Evolutionary conservation across 1,140 invertebrate species (phyloP), one percentile per base, ranked within the genome.

Genomic region (Hesperophylax magnus): DNA sequence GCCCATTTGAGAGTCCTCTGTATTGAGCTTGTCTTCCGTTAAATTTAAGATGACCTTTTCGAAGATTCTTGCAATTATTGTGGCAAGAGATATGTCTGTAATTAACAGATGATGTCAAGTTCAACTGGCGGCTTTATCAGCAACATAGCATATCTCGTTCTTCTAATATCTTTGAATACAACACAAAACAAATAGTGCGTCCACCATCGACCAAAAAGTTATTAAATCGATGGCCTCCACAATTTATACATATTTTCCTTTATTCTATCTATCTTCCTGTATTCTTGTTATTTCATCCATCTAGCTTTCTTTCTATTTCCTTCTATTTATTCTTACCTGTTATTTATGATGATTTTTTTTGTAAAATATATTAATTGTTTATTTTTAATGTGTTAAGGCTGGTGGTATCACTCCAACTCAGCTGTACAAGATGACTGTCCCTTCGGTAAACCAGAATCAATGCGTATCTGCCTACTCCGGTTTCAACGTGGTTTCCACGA

Each of bases 401-500:
- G 81, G 81, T 39, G 83, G 83, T 20, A 65, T 20, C 63, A 56
- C 56, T 1, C 85, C 87, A 58, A 86, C 86, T 75, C 81, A 86
- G 34, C 85, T 91, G 39, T 86, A 86, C 79, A 88, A 84, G 71
- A 85, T 90, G 0, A 82, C 86, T 9, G 69, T 91, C 8, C 88
- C 89, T 0, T 72, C 89, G 8, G 63, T 90, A 0, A 72, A 69
- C 11, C 65, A 54, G 6, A 9, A 61, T 0, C 52, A 34, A 2
- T 91, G 90, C 78, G 80, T 80, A 6, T 31, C 81, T 3, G 81
- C 87, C 22, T 85, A 88, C 18, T 31, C 78, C 34, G 47, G 24
- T 0, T 24, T 85, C 5, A 85, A 85, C 7, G 9, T 79, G 1
- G 90, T 96, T 34, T 92, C 92, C 1, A 86, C 92, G 8, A 92